Conservation (phyloP, 2,888 invertebrate genomes). For the Erebia epiphron region DNA sequence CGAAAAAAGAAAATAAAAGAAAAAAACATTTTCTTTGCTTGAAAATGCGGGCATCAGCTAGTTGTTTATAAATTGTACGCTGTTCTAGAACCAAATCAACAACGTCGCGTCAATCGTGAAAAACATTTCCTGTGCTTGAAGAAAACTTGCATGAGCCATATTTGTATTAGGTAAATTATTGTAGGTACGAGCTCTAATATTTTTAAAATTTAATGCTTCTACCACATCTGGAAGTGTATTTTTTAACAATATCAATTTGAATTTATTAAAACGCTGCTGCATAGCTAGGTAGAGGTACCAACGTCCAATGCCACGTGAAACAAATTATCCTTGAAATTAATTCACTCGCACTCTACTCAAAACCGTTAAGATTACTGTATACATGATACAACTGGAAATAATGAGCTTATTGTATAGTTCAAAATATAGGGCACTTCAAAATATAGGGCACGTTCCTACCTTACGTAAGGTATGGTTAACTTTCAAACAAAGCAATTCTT, state of each 20-base stretch:
- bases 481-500: conserved; percentile 19
- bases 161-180: too few species aligned
- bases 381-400: conserved; percentile 23
- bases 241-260: too few species aligned
- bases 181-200: too few species aligned
- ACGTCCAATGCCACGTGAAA: conserved; percentile 43
- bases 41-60: too few species aligned
- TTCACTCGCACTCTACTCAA: conserved; percentile 23
- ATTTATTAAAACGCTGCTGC: too few species aligned
- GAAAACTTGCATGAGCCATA: not conserved
- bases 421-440: conserved; percentile 29
- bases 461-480: conserved; percentile 20
- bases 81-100: not conserved
- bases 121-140: not conserved
- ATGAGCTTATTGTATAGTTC: conserved; percentile 23
- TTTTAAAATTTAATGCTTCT: too few species aligned
- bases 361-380: conserved; percentile 20
- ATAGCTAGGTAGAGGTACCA: not conserved
- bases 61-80: not conserved
- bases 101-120: not conserved
- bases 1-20: too few species aligned
- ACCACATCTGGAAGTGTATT: too few species aligned
- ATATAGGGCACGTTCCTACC: conserved; percentile 26
- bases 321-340: conserved; percentile 53
- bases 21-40: too few species aligned